These are phyloP conservation scores for Schizaphis graminum DNA, from an alignment of 2,888 invertebrate genomes.

Conservation along the genomic window DNA sequence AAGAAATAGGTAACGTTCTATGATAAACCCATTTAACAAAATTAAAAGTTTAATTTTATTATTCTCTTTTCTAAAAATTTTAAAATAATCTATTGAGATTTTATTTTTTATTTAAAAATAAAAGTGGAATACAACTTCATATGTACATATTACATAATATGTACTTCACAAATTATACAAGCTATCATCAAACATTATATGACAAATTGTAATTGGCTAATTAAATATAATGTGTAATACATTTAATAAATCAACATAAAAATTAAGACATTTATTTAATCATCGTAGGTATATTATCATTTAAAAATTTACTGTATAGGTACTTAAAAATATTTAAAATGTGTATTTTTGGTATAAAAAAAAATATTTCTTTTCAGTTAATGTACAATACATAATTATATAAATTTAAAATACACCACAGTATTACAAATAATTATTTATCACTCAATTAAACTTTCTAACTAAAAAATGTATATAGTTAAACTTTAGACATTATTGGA, in stretches of 20 bases:
- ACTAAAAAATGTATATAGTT: not conserved
- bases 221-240: not conserved
- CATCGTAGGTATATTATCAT: not conserved
- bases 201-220: not conserved
- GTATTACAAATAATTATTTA: constrained; percentile 24
- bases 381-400: not conserved
- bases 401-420: not conserved
- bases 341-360: not conserved
- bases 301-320: not conserved
- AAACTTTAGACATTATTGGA: constrained; percentile 34
- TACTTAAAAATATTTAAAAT: not conserved
- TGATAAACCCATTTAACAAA: not conserved
- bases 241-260: not conserved
- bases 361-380: not conserved
- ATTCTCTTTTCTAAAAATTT: not conserved
- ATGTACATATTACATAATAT: not conserved
- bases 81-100: not conserved
- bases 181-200: not conserved
- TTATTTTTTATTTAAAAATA: not conserved
- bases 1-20: not conserved
- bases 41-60: not conserved
- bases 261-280: not conserved
- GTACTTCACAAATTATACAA: not conserved
- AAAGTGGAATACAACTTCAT: not conserved
- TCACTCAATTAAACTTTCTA: not conserved